Percentiles rank a stretch among this genome's conserved stretches.
phyloP scores from a whole-genome alignment of 2,797 vertebrate species.

The Acropternis orthonyx region DNA sequence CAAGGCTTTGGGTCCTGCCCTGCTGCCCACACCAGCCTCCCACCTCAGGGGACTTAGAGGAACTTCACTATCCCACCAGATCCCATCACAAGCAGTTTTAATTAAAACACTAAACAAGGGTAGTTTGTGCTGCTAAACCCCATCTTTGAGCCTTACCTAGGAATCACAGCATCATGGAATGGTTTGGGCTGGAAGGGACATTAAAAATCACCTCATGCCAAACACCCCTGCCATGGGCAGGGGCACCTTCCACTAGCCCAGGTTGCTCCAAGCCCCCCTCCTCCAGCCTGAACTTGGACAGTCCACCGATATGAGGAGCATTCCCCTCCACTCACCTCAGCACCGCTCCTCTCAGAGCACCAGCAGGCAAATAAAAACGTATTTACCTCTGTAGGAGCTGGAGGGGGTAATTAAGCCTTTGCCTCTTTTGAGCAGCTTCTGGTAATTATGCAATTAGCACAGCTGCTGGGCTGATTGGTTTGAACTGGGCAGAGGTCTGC shows the following conservation, averaged over 20 bases:
- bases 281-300: rapidly evolving
- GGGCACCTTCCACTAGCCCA: background rate
- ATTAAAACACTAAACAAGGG: background rate
- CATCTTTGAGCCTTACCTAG: background rate
- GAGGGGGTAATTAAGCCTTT: background rate
- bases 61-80: background rate
- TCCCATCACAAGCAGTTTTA: rapidly evolving
- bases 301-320: rapidly evolving
- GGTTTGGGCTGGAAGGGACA: rapidly evolving
- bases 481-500: background rate
- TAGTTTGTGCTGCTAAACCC: background rate
- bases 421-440: background rate
- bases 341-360: background rate
- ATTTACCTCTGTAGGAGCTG: background rate
- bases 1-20: background rate
- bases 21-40: rapidly evolving
- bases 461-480: background rate
- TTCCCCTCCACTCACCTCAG: background rate
- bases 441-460: conserved; percentile 16
- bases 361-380: background rate
- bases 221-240: rapidly evolving
- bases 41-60: rapidly evolving
- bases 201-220: rapidly evolving
- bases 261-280: background rate
- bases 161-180: too few relatives aligned